Conservation (phyloP, 2,113 vertebrate genomes). For the Tinamus guttatus region DNA sequence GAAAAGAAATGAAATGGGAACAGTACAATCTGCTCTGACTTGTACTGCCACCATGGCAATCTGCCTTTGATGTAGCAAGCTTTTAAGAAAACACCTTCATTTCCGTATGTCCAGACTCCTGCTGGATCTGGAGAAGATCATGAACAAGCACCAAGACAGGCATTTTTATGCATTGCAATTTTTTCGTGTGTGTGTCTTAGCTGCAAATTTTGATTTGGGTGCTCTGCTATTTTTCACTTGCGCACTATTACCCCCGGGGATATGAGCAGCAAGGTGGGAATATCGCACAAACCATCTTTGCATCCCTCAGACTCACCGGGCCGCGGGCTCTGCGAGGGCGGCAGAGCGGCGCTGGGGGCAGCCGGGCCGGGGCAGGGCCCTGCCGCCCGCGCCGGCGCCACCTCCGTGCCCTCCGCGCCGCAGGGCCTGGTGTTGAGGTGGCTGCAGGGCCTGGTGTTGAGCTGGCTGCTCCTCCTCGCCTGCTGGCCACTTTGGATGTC, state of each 20-base stretch:
- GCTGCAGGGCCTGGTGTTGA: constrained; percentile 44
- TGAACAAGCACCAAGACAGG: neutral
- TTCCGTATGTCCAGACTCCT: neutral
- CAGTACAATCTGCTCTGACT: neutral
- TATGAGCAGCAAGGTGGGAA: neutral
- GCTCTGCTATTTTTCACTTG: neutral
- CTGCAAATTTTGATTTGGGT: neutral
- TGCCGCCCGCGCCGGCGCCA: constrained; percentile 31
- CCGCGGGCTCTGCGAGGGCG: neutral
- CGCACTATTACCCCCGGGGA: neutral
- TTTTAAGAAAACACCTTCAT: neutral
- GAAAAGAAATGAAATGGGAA: neutral
- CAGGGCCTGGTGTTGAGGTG: constrained; percentile 47
- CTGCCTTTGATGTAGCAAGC: neutral
- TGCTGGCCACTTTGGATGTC: constrained; percentile 36
- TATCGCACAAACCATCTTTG: neutral
- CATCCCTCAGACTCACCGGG: neutral
- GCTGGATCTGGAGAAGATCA: neutral
- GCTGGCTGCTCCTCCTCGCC: neutral
- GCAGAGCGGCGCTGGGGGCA: neutral
- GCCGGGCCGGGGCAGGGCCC: neutral
- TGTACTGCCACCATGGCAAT: neutral
- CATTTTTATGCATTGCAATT: neutral
- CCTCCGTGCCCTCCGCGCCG: constrained; percentile 56
- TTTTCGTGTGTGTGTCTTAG: neutral